Percentiles rank a stretch among this genome's conserved stretches.
Conservation (phyloP, 2,888 invertebrate genomes). For the Tetragonisca angustula region DNA sequence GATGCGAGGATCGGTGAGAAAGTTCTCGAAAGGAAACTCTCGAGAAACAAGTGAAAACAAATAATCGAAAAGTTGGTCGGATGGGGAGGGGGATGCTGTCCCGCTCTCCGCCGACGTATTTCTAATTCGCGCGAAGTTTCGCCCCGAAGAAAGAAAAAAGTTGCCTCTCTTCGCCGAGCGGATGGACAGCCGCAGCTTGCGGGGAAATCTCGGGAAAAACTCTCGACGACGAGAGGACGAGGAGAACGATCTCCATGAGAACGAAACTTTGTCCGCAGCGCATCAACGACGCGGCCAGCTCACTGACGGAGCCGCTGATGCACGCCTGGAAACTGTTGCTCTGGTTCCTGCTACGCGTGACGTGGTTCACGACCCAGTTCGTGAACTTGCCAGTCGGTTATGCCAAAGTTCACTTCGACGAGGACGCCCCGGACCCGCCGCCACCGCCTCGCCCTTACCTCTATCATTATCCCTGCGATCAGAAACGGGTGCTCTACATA, state of each 20-base stretch:
- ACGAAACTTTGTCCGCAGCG: constrained; percentile 65
- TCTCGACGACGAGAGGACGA: neutral
- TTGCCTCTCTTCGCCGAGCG: neutral
- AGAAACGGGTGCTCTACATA: constrained; percentile 89
- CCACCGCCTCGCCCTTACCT: constrained; percentile 75
- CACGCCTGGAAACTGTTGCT: constrained; percentile 79
- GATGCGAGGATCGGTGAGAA: neutral
- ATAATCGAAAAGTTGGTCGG: constrained; percentile 20
- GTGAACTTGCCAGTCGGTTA: constrained; percentile 74
- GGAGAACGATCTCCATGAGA: constrained; percentile 30
- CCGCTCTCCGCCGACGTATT: neutral
- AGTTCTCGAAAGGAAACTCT: neutral
- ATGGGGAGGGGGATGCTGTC: neutral
- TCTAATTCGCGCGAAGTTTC: constrained; percentile 12
- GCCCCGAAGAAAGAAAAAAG: neutral
- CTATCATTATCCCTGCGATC: constrained; percentile 89
- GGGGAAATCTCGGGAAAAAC: constrained; percentile 12
- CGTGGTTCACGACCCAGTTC: constrained; percentile 81
- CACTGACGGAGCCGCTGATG: constrained; percentile 78
- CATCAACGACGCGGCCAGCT: constrained; percentile 70
- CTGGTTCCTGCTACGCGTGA: constrained; percentile 81
- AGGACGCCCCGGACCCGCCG: constrained; percentile 81
- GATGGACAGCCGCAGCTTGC: constrained; percentile 5
- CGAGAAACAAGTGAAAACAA: constrained; percentile 14
- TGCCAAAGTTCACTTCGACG: constrained; percentile 74